Percentiles rank a stretch among this genome's conserved stretches.
phyloP scores from a whole-genome alignment of 2,888 invertebrate species.

The Drosophila cognata region DNA sequence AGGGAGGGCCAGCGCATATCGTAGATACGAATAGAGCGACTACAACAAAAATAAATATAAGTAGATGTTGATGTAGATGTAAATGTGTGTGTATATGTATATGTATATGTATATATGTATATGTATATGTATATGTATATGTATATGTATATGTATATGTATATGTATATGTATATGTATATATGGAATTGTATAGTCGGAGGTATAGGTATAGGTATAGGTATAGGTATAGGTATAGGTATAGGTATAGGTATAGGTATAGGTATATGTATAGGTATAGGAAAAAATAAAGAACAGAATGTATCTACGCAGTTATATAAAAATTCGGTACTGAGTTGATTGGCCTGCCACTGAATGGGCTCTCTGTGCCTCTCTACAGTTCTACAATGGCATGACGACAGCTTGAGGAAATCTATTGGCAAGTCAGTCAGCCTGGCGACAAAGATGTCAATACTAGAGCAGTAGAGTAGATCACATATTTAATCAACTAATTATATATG shows the following conservation, averaged over 20 bases:
- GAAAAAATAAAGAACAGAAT: slow-evolving; percentile 44
- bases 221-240: slow-evolving; percentile 30
- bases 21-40: slow-evolving; percentile 28
- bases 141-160: not conserved
- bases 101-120: slow-evolving; percentile 36
- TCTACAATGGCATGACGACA: slow-evolving; percentile 27
- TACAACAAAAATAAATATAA: slow-evolving; percentile 18
- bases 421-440: slow-evolving; percentile 32
- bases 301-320: slow-evolving; percentile 72
- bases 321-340: slow-evolving; percentile 60
- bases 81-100: not conserved
- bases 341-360: slow-evolving; percentile 56
- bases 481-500: not conserved
- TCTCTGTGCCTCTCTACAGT: slow-evolving; percentile 12
- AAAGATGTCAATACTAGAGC: slow-evolving; percentile 17
- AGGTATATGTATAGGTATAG: not conserved
- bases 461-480: not conserved
- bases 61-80: slow-evolving; percentile 7
- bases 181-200: slow-evolving; percentile 17
- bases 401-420: slow-evolving; percentile 15
- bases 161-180: not conserved
- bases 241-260: not conserved
- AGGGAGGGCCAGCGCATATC: slow-evolving; percentile 46
- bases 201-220: slow-evolving; percentile 33
- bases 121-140: not conserved